These are phyloP conservation scores for Poecilia velifera DNA, from an alignment of 2,797 vertebrate species.

Conservation along the genomic window DNA sequence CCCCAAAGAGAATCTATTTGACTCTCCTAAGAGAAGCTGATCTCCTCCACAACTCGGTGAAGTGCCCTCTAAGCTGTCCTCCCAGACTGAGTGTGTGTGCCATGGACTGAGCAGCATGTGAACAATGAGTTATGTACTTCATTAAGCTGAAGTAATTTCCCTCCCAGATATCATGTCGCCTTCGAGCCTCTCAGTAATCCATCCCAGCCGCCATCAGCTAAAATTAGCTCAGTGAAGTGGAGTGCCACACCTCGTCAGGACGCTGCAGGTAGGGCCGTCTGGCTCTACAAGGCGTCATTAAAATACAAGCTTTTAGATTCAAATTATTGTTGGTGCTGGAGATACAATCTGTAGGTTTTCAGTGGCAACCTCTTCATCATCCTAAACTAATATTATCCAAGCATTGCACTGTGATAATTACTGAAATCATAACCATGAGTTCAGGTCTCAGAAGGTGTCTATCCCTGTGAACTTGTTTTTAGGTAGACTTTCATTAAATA, in stretches of 20 bases:
- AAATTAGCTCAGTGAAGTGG: constrained; percentile 60
- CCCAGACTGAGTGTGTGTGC: constrained; percentile 57
- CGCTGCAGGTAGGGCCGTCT: constrained; percentile 50
- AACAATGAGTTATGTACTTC: constrained; percentile 79
- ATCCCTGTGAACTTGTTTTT: constrained; percentile 17
- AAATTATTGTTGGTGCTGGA: neutral
- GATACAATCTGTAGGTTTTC: constrained; percentile 26
- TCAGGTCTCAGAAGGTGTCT: constrained; percentile 5
- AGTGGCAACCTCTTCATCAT: constrained; percentile 23
- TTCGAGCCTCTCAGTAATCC: constrained; percentile 66
- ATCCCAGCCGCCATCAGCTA: constrained; percentile 65
- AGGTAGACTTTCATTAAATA: neutral
- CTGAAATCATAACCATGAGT: constrained; percentile 27
- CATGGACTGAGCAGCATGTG: constrained; percentile 62
- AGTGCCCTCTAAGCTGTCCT: constrained; percentile 72
- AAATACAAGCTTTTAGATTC: constrained; percentile 13
- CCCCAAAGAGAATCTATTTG: neutral
- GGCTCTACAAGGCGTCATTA: constrained; percentile 32
- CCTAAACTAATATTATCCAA: constrained; percentile 17
- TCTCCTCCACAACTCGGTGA: constrained; percentile 54
- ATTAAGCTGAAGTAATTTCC: constrained; percentile 79
- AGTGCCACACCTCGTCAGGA: constrained; percentile 53
- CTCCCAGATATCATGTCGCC: constrained; percentile 71
- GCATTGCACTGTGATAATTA: constrained; percentile 39
- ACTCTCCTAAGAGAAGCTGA: constrained; percentile 25